Evolutionary conservation across 2,113 vertebrate species (phyloP).

Genomic region (Beaufortia kweichowensis): DNA sequence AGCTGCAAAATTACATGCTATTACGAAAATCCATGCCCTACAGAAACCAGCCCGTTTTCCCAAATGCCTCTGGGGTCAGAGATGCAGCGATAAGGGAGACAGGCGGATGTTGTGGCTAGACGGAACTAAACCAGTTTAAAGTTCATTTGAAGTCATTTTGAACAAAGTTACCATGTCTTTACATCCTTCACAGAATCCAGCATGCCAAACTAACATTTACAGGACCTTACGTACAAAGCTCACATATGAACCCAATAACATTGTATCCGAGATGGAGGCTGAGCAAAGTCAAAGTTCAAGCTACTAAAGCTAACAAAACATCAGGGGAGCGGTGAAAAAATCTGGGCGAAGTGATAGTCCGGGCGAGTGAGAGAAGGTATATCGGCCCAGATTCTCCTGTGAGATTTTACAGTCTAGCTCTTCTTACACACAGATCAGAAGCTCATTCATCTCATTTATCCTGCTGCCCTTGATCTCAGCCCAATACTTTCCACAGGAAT

Average conservation of each 20-base stretch:
- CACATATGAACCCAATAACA: slow-evolving; percentile 70
- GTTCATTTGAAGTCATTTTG: slow-evolving; percentile 48
- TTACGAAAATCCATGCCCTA: neutral
- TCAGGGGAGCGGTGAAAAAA: slow-evolving; percentile 65
- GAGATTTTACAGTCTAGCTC: slow-evolving; percentile 43
- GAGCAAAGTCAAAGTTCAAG: slow-evolving; percentile 64
- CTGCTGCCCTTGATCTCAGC: slow-evolving; percentile 49
- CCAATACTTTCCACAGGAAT: slow-evolving; percentile 59
- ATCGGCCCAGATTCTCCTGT: neutral
- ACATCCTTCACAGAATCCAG: neutral
- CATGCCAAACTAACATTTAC: neutral
- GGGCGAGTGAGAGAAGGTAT: slow-evolving; percentile 31
- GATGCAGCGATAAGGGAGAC: slow-evolving; percentile 40
- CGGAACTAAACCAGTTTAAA: slow-evolving; percentile 46
- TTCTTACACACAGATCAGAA: slow-evolving; percentile 43
- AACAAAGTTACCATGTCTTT: slow-evolving; percentile 43
- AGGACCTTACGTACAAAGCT: neutral
- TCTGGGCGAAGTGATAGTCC: slow-evolving; percentile 68
- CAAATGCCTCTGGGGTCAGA: slow-evolving; percentile 28
- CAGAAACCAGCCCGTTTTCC: neutral
- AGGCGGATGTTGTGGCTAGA: slow-evolving; percentile 45
- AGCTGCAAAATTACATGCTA: slow-evolving; percentile 20
- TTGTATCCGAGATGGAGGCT: slow-evolving; percentile 49
- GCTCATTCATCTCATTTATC: slow-evolving; percentile 64
- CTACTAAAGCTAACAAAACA: slow-evolving; percentile 62